These are phyloP conservation scores for Drosophila mojavensis DNA, from an alignment of 1,140 invertebrate genomes.

Conservation along the genomic window DNA sequence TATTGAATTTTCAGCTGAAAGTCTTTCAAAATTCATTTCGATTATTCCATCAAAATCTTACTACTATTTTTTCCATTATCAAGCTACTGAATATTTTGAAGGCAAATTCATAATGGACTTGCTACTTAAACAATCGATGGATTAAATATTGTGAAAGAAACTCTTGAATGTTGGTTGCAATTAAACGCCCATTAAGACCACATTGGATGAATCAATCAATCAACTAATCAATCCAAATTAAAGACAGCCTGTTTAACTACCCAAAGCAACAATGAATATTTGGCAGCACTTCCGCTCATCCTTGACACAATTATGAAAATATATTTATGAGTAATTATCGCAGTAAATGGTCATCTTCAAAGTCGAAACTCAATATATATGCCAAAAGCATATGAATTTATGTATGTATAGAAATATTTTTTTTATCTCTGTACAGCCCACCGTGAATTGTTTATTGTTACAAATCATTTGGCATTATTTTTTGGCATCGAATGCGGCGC, in stretches of 20 bases:
- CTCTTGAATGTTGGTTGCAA: slow-evolving; percentile 19
- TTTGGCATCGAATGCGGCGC: background rate
- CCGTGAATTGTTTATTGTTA: slow-evolving; percentile 39
- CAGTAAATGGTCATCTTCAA: slow-evolving; percentile 51
- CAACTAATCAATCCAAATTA: slow-evolving; percentile 35
- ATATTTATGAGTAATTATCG: slow-evolving; percentile 68
- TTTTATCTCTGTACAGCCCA: slow-evolving; percentile 6
- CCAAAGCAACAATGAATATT: slow-evolving; percentile 23
- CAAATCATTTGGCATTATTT: slow-evolving; percentile 45
- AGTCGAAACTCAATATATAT: slow-evolving; percentile 39
- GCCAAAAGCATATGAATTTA: slow-evolving; percentile 20
- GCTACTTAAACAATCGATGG: slow-evolving; percentile 1
- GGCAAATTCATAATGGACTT: background rate
- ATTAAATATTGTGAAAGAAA: slow-evolving; percentile 17
- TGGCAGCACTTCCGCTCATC: slow-evolving; percentile 65
- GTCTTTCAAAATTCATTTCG: background rate
- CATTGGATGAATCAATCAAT: slow-evolving; percentile 58
- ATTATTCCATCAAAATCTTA: background rate
- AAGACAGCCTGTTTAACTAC: slow-evolving; percentile 37
- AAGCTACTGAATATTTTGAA: background rate
- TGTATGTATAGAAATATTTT: background rate
- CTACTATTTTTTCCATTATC: background rate
- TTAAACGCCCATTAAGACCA: slow-evolving; percentile 72
- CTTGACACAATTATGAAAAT: slow-evolving; percentile 69
- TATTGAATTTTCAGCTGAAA: background rate